Conservation (phyloP, 2,888 invertebrate species). For the Chrysodeixis includens region DNA sequence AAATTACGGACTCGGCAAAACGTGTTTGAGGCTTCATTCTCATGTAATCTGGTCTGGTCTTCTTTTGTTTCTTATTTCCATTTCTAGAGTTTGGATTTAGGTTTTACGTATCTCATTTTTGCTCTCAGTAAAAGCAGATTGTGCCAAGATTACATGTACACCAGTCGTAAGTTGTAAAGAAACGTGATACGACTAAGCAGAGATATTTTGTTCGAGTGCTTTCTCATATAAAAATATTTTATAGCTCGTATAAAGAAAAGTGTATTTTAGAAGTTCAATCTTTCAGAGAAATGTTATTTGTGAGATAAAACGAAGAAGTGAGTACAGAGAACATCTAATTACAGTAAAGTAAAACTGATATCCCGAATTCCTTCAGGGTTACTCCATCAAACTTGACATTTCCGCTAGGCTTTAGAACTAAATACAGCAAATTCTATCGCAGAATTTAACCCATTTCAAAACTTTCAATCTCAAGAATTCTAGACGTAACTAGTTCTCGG, state of each 20-base stretch:
- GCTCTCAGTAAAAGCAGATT: background rate
- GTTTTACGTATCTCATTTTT: background rate
- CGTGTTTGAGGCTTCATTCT: background rate
- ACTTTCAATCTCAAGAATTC: slow-evolving; percentile 1
- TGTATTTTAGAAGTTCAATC: background rate
- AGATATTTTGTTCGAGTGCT: background rate
- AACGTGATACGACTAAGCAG: slow-evolving; percentile 1
- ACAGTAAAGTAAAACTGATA: background rate
- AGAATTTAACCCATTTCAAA: background rate
- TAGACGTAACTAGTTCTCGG: slow-evolving; percentile 17
- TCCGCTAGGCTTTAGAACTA: background rate
- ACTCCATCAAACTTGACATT: background rate
- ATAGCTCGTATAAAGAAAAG: background rate
- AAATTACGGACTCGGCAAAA: background rate
- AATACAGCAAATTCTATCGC: background rate
- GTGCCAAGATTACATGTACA: background rate
- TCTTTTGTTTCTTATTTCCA: background rate
- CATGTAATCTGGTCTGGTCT: background rate
- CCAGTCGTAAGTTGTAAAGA: background rate
- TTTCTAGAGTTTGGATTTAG: background rate
- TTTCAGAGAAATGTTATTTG: background rate
- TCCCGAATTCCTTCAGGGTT: background rate
- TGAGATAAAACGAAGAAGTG: background rate
- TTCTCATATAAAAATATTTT: slow-evolving; percentile 4
- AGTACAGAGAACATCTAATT: background rate